A percentile compares a stretch with the other conserved stretches of the same genome.
phyloP scores from a whole-genome alignment of 2,888 invertebrate genomes.

The Cantharis rustica region DNA sequence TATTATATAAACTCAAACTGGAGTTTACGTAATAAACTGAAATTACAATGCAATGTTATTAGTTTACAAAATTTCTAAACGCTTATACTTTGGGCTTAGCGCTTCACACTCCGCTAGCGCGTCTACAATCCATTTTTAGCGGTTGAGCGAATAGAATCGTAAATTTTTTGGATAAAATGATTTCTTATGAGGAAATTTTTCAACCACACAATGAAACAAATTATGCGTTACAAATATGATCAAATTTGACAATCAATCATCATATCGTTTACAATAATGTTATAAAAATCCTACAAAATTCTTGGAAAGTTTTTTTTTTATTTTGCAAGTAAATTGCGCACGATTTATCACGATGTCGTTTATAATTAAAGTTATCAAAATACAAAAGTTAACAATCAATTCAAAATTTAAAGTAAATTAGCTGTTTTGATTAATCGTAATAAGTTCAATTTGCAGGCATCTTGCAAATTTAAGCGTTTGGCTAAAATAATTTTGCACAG shows the following conservation, averaged over 20 bases:
- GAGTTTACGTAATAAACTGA: background rate
- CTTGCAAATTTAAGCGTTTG: background rate
- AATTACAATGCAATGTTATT: background rate
- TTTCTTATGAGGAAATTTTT: background rate
- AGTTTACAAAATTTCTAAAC: background rate
- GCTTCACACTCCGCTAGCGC: background rate
- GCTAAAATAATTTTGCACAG: background rate
- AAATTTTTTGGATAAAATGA: background rate
- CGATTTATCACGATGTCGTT: background rate
- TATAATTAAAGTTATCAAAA: background rate
- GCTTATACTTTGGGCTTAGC: background rate
- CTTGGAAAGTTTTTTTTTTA: background rate
- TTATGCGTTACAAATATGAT: background rate
- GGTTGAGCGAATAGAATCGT: background rate
- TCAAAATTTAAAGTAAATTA: background rate
- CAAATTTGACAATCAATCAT: background rate
- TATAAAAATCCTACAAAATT: background rate
- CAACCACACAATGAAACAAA: background rate
- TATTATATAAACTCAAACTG: too few species aligned
- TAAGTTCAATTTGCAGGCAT: background rate
- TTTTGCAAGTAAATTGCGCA: background rate
- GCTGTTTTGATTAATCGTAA: background rate
- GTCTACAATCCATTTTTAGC: background rate
- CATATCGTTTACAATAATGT: background rate
- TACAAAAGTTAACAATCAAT: background rate